Base-by-base conservation (phyloP, 2,797 vertebrate genomes). In the Eulemur albifrons region DNA sequence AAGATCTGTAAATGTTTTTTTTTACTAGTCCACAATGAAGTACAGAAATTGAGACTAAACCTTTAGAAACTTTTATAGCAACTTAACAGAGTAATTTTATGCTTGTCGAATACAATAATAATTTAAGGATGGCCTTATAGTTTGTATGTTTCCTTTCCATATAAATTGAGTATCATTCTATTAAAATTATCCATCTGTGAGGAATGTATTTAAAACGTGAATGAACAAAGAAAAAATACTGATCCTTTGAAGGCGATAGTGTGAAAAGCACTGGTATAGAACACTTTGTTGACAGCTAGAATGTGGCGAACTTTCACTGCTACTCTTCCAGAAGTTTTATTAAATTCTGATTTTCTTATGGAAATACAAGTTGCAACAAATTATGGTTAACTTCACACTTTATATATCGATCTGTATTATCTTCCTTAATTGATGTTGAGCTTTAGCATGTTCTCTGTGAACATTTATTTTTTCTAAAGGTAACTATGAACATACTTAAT, bases 101-200 rank as follows among this genome's bases (percentile, higher is more conserved):
- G 38, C 77, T 92, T 97, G 43, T 65, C 45, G 23, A 95, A 76
- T 85, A 50, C 65, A 77, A 93, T 61, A 96, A 79, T 91, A 93
- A 96, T 90, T 88, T 95, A 81, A 85, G 48, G 23, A 93, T 25
- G 35, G 27, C 10, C 52, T 54, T 87, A 1, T 45, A 38, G 27
- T 70, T 88, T 77, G 8, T 50, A 18, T 48, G 3, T 79, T 77
- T 95, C 32, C 48, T 96, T 91, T 88, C 69, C 40, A 85, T 89
- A 88, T 89, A 93, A 83, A 88, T 80, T 59, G 59, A 88, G 35
- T 84, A 59, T 84, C 94, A 89, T 59, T 87, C 38, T 82, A 80
- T 86, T 95, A 92, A 95, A 95, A 72, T 27, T 90, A 93, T 86
- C 15, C 72, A 88, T 86, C 83, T 96, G 35, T 84, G 40, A 95